Evolutionary conservation across 1,140 invertebrate genomes (phyloP).

Genomic region (Rhynchophorus ferrugineus): DNA sequence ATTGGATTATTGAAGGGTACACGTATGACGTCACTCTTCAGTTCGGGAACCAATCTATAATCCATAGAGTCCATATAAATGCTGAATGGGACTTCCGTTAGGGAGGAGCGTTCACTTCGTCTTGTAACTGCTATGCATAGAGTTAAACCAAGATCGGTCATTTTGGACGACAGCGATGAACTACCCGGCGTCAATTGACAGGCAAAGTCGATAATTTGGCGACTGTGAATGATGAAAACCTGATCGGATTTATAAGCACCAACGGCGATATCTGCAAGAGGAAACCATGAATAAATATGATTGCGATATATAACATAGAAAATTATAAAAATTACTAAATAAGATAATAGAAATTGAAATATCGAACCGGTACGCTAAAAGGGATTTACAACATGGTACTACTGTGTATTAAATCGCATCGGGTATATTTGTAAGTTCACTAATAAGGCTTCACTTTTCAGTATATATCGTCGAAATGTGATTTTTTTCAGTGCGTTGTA

Average conservation of each 20-base stretch:
- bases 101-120: slow-evolving; percentile 4
- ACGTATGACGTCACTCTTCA: background rate
- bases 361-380: too few relatives aligned
- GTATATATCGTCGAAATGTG: too few relatives aligned
- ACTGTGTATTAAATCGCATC: too few relatives aligned
- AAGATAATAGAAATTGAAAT: too few relatives aligned
- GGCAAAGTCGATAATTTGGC: slow-evolving; percentile 48
- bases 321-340: too few relatives aligned
- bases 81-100: slow-evolving; percentile 3
- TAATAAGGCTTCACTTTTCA: too few relatives aligned
- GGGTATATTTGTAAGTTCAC: too few relatives aligned
- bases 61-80: background rate
- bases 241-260: slow-evolving; percentile 52
- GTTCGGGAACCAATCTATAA: background rate
- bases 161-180: slow-evolving; percentile 3
- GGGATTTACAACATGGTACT: too few relatives aligned
- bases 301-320: too few relatives aligned
- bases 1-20: background rate
- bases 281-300: too few relatives aligned
- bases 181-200: background rate
- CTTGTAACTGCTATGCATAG: slow-evolving; percentile 6
- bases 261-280: slow-evolving; percentile 51
- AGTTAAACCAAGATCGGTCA: slow-evolving; percentile 3
- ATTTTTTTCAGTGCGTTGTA: too few relatives aligned
- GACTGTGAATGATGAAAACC: slow-evolving; percentile 48